A percentile compares a stretch with the other conserved stretches of the same genome.
Evolutionary conservation across 2,797 vertebrate genomes (phyloP).

Genomic region (Sebastolobus alascanus): DNA sequence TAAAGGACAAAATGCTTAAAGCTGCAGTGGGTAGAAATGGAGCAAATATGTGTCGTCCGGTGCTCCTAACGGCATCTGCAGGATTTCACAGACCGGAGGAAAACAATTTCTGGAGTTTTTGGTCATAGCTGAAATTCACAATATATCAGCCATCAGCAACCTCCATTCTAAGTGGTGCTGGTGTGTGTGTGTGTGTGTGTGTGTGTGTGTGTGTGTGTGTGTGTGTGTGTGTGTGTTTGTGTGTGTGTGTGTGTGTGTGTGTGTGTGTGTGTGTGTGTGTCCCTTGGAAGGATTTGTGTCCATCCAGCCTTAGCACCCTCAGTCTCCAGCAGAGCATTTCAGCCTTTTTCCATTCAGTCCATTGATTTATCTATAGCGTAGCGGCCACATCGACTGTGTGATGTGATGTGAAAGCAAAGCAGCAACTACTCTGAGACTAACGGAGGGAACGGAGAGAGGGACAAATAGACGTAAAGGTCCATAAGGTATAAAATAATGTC

Average conservation of each 20-base stretch:
- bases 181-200: not conserved
- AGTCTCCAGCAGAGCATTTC: slow-evolving; percentile 47
- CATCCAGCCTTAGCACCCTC: slow-evolving; percentile 28
- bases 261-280: slow-evolving; percentile 12
- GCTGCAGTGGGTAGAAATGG: no score
- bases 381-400: slow-evolving; percentile 53
- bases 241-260: not conserved
- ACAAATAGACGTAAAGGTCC: not conserved
- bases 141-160: no score
- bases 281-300: slow-evolving; percentile 33
- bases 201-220: not conserved
- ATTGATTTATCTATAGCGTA: slow-evolving; percentile 69
- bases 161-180: no score
- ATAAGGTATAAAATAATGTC: not conserved
- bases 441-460: not conserved
- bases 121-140: not conserved
- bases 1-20: not conserved
- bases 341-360: slow-evolving; percentile 48
- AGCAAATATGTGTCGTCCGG: no score
- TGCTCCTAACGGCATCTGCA: no score
- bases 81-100: no score
- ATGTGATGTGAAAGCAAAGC: slow-evolving; percentile 62
- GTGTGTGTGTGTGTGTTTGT: not conserved
- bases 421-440: slow-evolving; percentile 45
- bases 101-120: not conserved